Evolutionary conservation across 2,888 invertebrate species (phyloP).

Genomic region (Tromatobia lineatoria): DNA sequence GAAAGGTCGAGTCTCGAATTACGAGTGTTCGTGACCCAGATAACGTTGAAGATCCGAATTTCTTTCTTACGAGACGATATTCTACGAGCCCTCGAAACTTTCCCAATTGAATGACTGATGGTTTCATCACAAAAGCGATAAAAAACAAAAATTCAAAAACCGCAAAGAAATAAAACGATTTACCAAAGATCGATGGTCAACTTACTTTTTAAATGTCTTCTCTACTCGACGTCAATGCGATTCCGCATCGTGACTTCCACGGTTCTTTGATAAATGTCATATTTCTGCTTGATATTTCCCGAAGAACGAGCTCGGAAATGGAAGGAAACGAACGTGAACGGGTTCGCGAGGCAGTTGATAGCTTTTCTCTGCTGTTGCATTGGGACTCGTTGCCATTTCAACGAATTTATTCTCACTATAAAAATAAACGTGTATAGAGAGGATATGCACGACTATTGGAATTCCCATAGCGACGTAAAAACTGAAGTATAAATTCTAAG

Average conservation of each 20-base stretch:
- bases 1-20: slow-evolving; percentile 45
- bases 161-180: neutral
- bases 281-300: slow-evolving; percentile 39
- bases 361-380: slow-evolving; percentile 41
- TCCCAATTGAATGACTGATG: slow-evolving; percentile 44
- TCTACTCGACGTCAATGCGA: neutral
- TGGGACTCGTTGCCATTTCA: slow-evolving; percentile 35
- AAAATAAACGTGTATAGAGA: neutral
- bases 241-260: slow-evolving; percentile 8
- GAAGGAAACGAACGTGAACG: slow-evolving; percentile 62
- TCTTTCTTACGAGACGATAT: neutral
- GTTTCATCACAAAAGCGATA: neutral
- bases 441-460: neutral
- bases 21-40: slow-evolving; percentile 58
- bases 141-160: slow-evolving; percentile 2
- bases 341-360: slow-evolving; percentile 59
- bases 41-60: slow-evolving; percentile 19
- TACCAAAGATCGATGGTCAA: neutral
- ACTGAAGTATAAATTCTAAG: neutral
- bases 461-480: neutral
- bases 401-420: slow-evolving; percentile 25
- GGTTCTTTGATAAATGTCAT: slow-evolving; percentile 43
- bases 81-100: neutral
- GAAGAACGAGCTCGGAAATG: slow-evolving; percentile 57
- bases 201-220: slow-evolving; percentile 4